These are phyloP conservation scores for Gastrophryne carolinensis DNA, from an alignment of 2,797 vertebrate genomes.

Conservation along the genomic window DNA sequence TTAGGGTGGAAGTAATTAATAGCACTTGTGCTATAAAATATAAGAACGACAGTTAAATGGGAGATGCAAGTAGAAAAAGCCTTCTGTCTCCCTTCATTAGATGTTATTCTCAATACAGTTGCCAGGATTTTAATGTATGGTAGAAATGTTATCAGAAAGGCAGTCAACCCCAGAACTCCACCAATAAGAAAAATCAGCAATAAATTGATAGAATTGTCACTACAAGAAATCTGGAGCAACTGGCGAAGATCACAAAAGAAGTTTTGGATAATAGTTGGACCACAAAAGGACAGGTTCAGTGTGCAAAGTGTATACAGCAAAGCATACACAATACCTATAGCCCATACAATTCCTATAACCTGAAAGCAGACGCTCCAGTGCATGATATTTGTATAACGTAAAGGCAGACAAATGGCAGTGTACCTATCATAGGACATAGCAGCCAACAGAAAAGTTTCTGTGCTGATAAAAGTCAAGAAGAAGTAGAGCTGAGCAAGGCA, in stretches of 20 bases:
- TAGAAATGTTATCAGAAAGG: not conserved
- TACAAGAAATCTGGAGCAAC: not conserved
- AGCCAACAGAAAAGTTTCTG: no score
- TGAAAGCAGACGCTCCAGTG: not conserved
- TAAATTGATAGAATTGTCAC: not conserved
- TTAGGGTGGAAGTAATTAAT: not conserved
- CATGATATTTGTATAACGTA: slow-evolving; percentile 19
- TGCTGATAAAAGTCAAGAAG: not conserved
- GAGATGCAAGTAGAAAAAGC: slow-evolving; percentile 14
- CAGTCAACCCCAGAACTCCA: not conserved
- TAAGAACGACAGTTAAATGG: not conserved
- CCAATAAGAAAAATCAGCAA: slow-evolving; percentile 2
- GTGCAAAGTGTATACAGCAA: slow-evolving; percentile 8
- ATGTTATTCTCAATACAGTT: not conserved
- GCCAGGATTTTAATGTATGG: slow-evolving; percentile 27
- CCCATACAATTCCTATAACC: not conserved
- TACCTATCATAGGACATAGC: slow-evolving; percentile 35
- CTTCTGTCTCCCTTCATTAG: not conserved
- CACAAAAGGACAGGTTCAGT: slow-evolving; percentile 16
- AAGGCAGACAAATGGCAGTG: slow-evolving; percentile 3
- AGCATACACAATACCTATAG: not conserved
- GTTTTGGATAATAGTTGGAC: not conserved
- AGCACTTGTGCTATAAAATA: slow-evolving; percentile 17
- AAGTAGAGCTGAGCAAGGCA: slow-evolving; percentile 18
- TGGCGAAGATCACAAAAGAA: slow-evolving; percentile 35